These are phyloP conservation scores for Ichneumon xanthorius DNA, from an alignment of 2,888 invertebrate species.

Conservation along the genomic window DNA sequence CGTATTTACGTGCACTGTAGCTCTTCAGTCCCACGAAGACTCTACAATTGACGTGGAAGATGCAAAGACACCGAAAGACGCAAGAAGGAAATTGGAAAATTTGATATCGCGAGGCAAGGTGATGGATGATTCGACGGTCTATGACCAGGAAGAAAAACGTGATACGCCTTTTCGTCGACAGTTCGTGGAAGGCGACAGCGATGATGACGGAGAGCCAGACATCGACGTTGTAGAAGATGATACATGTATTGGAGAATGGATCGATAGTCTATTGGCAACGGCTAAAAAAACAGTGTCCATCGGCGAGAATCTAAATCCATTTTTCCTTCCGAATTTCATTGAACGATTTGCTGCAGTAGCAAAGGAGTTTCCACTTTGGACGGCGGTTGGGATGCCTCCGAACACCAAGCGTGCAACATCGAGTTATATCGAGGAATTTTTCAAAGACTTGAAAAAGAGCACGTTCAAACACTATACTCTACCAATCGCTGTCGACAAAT, in stretches of 20 bases:
- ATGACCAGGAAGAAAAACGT: background rate
- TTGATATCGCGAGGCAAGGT: constrained; percentile 36
- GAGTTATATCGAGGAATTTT: constrained; percentile 18
- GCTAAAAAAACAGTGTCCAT: background rate
- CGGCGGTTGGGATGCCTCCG: background rate
- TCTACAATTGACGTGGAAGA: background rate
- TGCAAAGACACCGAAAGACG: constrained; percentile 18
- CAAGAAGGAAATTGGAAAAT: constrained; percentile 41
- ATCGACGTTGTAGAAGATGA: background rate
- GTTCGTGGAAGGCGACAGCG: background rate
- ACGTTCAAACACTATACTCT: background rate
- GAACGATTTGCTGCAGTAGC: background rate
- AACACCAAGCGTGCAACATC: constrained; percentile 11
- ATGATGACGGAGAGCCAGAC: background rate
- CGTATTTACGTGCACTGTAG: constrained; percentile 17
- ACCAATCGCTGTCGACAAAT: constrained; percentile 23
- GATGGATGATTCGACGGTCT: background rate
- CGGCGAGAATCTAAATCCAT: background rate
- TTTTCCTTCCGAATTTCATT: background rate
- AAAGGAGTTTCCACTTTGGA: constrained; percentile 39
- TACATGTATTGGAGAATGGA: background rate
- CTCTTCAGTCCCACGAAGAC: constrained; percentile 21
- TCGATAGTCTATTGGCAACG: background rate
- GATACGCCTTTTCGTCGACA: background rate
- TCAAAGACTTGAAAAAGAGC: constrained; percentile 26